phyloP scores from a whole-genome alignment of 2,888 invertebrate genomes.

The Xanthia icteritia region DNA sequence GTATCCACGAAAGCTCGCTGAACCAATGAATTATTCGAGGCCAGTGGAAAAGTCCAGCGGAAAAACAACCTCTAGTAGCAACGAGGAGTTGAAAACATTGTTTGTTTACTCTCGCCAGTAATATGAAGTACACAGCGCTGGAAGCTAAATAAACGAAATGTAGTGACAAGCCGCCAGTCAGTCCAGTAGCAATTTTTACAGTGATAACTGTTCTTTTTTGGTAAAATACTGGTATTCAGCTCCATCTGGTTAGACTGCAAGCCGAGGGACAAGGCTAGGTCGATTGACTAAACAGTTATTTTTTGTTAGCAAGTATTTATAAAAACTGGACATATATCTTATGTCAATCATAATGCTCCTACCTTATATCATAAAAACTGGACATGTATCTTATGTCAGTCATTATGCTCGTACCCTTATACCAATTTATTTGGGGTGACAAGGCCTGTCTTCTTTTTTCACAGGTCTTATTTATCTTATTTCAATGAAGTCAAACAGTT shows the following conservation, averaged over 20 bases:
- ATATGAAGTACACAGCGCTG: conserved; percentile 23
- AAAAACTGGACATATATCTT: background rate
- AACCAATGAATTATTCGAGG: conserved; percentile 38
- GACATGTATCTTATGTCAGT: too few species aligned
- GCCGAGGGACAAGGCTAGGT: background rate
- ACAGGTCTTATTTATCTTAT: background rate
- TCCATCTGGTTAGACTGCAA: background rate
- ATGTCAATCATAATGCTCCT: background rate
- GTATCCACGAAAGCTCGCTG: conserved; percentile 7
- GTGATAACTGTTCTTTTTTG: background rate
- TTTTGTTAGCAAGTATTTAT: background rate
- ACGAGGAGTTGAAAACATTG: conserved; percentile 12
- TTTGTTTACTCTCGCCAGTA: conserved; percentile 36
- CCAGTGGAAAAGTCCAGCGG: conserved; percentile 49
- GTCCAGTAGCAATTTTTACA: background rate
- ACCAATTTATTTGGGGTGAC: background rate
- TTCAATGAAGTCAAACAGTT: background rate
- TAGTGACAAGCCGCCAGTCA: background rate
- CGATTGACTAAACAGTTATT: background rate
- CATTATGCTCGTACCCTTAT: background rate
- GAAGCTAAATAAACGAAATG: background rate
- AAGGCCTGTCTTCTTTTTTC: background rate
- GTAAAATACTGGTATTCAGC: background rate
- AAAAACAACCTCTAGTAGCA: conserved; percentile 33
- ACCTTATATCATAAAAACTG: too few species aligned